Evolutionary conservation across 2,888 invertebrate species (phyloP), one percentile per base, ranked within the genome.

Genomic region (Dryadula phaetusa): DNA sequence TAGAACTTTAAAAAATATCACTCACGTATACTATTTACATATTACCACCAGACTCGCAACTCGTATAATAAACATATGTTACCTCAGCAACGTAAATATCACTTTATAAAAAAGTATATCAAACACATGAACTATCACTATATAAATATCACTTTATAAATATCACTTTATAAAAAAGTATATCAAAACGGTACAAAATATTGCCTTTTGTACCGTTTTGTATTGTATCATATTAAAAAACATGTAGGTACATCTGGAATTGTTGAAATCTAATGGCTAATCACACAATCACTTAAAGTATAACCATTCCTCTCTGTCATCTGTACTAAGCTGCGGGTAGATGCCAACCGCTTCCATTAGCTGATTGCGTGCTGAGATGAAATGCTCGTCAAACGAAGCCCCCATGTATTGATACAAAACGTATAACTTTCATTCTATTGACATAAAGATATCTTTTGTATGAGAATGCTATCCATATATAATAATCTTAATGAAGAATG

Each of bases 321-420:
- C 60, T 49, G 42, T 22, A 42, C 49, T 28, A 49, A 49, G 64
- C 56, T 56, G 34, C 67, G 53, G 62, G 62, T 63, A 28, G 28
- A 37, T 46, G 34, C 14, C 10, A 34, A 37, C 37, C 49, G 53
- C 40, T 56, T 47, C 69, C 69, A 71, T 71, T 71, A 71, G 66
- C 34, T 69, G 69, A 71, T 71, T 71, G 69, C 69, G 62, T 69
- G 69, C 58, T 14, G 62, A 71, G 69, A 66, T 60, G 64, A 66
- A 71, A 71, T 64, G 66, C 62, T 71, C 69, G 69, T 71, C 71
- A 69, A 67, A 67, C 62, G 62, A 54, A 67, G 60, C 64, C 61
- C n/a, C 37, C 63, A 54, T 32, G 64, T 37, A 34, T 62, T 62
- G 42, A 37, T 20, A 32, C 37, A 37, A 40, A 25, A 60, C 28